Evolutionary conservation across 2,797 vertebrate species (phyloP), one percentile per base, ranked within the genome.

Genomic region (Propithecus deckenii): DNA sequence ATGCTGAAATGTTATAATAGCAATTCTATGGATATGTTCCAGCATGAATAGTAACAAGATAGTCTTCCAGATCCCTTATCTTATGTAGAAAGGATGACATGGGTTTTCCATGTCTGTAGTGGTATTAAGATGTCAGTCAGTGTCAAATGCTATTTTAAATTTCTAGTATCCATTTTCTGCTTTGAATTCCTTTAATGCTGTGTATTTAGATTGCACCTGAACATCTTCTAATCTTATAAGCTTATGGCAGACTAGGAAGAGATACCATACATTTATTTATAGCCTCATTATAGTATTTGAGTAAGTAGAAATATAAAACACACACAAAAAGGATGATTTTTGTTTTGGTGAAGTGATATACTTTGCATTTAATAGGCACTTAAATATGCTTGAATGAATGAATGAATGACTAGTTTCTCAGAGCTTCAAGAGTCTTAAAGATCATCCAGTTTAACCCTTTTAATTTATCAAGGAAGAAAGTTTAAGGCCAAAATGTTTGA

Each of bases 71-170:
- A 96, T 96, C 76, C 48, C 63, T 93, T 95, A 92, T 97, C 69
- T 91, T 84, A 76, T 46, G 32, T 57, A 84, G 65, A 79, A 97
- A 89, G 75, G 48, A 89, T 96, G 95, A 91, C 89, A 93, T 81
- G 83, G 41, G 38, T 95, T 97, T 97, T 91, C 95, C 92, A 96
- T 41, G 38, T 95, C 71, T 91, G 23, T 78, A 32, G 72, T 80
- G 79, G 95, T 83, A 97, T 96, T 97, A 97, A 95, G 52, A 96
- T 94, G 83, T 97, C 94, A 97, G 23, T 90, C 89, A 95, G 52
- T 43, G 86, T 61, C 65, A 85, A 96, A 80, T 48, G 50, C 65
- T 97, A 78, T 96, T 97, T 96, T 97, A 93, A 72, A 86, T 89
- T 89, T 91, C 86, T 86, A 72, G 81, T 95, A 88, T 97, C 85